phyloP scores from a whole-genome alignment of 2,888 invertebrate genomes.

The Hydraecia micacea region DNA sequence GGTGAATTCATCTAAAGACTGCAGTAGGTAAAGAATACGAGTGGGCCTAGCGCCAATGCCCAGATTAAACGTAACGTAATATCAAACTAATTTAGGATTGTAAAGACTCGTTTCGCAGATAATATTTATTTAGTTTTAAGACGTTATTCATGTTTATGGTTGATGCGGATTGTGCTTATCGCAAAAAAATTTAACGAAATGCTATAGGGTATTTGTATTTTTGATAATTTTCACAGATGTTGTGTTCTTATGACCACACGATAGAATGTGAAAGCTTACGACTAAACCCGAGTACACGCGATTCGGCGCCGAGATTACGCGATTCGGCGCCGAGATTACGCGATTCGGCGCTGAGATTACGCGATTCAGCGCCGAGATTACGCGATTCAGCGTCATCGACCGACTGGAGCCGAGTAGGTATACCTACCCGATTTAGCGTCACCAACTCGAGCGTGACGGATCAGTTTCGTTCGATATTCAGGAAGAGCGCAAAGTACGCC shows the following conservation, averaged over 20 bases:
- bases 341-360: too few relatives aligned
- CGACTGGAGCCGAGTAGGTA: too few relatives aligned
- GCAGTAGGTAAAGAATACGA: neutral
- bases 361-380: neutral
- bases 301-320: neutral
- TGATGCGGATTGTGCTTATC: neutral
- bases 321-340: too few relatives aligned
- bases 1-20: slow-evolving; percentile 25
- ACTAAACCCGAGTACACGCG: neutral
- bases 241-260: neutral
- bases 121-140: neutral
- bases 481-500: neutral
- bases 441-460: neutral
- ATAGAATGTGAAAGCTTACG: neutral
- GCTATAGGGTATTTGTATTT: neutral
- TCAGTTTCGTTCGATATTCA: neutral
- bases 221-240: neutral
- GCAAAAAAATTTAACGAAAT: neutral
- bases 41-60: neutral
- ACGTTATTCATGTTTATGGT: too few relatives aligned
- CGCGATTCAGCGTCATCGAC: neutral
- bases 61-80: neutral
- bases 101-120: neutral
- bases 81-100: neutral
- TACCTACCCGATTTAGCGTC: neutral